phyloP scores from a whole-genome alignment of 30 jellyfish, hydroid and myxozoan genomes.

The Sanderia malayensis region DNA sequence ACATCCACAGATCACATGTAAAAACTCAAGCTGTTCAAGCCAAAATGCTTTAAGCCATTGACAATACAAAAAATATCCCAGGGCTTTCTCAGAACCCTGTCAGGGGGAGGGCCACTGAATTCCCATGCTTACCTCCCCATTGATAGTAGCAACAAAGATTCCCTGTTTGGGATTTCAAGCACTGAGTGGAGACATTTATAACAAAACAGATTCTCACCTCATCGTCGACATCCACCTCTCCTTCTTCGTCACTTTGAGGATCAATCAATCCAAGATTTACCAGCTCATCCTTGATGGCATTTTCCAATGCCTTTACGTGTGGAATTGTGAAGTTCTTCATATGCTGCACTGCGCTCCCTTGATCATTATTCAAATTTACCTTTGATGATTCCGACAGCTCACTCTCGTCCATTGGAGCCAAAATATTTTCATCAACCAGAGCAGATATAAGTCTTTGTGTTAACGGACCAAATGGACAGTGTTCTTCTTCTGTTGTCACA shows the following conservation, averaged over 20 bases:
- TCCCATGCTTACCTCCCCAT: no score
- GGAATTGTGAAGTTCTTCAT: constrained; percentile 41
- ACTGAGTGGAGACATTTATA: no score
- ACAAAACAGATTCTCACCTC: constrained; percentile 62
- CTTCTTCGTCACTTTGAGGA: constrained; percentile 80
- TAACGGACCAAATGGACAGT: constrained; percentile 87
- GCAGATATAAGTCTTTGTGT: constrained; percentile 89
- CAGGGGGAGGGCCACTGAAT: no score
- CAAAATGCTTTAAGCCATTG: no score
- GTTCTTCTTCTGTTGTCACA: constrained; percentile 51
- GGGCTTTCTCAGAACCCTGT: no score
- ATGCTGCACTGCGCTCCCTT: neutral
- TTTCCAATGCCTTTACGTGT: constrained; percentile 75
- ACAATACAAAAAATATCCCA: no score
- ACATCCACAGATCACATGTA: no score
- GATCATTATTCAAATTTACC: neutral
- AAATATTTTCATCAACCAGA: constrained; percentile 87
- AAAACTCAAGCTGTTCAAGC: no score
- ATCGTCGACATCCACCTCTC: constrained; percentile 83
- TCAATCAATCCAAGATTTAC: constrained; percentile 83
- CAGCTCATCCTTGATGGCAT: constrained; percentile 88
- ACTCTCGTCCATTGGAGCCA: constrained; percentile 90
- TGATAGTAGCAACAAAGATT: no score
- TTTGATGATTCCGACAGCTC: constrained; percentile 60
- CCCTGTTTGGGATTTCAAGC: no score